Conservation (phyloP, 1,140 invertebrate genomes). For the Pollicipes pollicipes region DNA sequence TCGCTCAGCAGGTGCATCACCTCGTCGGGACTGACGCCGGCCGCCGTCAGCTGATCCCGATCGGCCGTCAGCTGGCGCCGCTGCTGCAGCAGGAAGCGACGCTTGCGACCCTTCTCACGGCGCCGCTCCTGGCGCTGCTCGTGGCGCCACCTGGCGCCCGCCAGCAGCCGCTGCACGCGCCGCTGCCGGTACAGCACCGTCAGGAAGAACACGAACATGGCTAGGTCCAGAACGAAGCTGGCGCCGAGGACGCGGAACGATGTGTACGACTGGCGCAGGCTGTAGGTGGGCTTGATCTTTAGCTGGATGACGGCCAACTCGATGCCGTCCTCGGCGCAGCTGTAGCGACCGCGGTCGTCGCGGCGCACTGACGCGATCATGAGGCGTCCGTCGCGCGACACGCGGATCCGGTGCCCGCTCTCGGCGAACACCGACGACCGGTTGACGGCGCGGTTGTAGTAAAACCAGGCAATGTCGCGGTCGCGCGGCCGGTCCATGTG, state of each 20-base stretch:
- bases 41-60: background rate
- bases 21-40: background rate
- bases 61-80: background rate
- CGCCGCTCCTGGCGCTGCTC: background rate
- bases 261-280: background rate
- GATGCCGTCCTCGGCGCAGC: constrained; percentile 3
- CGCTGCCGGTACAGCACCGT: constrained; percentile 3
- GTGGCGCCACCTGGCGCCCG: constrained; percentile 2
- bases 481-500: background rate
- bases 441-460: background rate
- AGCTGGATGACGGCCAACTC: background rate
- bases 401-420: background rate
- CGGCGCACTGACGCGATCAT: background rate
- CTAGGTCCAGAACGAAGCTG: background rate
- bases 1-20: background rate
- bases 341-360: constrained; percentile 4
- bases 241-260: background rate
- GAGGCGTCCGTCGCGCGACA: background rate
- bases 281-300: background rate
- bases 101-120: background rate
- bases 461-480: background rate
- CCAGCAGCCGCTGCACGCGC: constrained; percentile 3
- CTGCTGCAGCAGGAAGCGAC: background rate
- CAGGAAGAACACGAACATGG: background rate
- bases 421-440: background rate